Percentiles rank a stretch among this genome's conserved stretches.
Evolutionary conservation across 1,140 invertebrate genomes (phyloP).

Genomic region (Chionoecetes opilio): DNA sequence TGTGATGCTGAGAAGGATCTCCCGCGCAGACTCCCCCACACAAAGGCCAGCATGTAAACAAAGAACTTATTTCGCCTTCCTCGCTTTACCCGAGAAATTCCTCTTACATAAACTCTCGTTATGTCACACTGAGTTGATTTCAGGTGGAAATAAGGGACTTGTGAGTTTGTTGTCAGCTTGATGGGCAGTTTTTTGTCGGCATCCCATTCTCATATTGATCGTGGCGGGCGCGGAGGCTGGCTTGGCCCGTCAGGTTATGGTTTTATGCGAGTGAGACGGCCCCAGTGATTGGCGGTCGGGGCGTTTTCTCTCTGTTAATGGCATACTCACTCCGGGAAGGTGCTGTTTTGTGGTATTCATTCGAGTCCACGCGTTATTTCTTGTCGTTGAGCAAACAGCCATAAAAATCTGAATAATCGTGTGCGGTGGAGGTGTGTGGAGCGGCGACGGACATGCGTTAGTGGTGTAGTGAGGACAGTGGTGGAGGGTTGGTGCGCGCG

Average conservation of each 20-base stretch:
- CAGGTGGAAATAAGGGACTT: slow-evolving; percentile 41
- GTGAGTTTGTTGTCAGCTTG: slow-evolving; percentile 47
- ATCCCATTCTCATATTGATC: slow-evolving; percentile 81
- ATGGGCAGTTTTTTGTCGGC: slow-evolving; percentile 70
- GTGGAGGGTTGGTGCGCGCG: slow-evolving; percentile 67
- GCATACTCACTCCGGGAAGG: slow-evolving; percentile 80
- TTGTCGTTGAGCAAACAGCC: slow-evolving; percentile 79
- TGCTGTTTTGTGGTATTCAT: slow-evolving; percentile 81
- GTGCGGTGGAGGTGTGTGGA: slow-evolving; percentile 75
- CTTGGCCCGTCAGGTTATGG: slow-evolving; percentile 81
- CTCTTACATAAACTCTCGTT: slow-evolving; percentile 31
- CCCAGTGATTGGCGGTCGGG: slow-evolving; percentile 80
- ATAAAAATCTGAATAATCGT: slow-evolving; percentile 80
- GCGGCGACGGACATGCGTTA: slow-evolving; percentile 73
- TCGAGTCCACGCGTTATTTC: slow-evolving; percentile 80
- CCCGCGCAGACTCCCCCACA: slow-evolving; percentile 81
- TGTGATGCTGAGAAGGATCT: slow-evolving; percentile 71
- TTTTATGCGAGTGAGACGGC: slow-evolving; percentile 81
- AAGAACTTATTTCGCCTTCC: slow-evolving; percentile 73
- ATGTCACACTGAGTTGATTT: slow-evolving; percentile 59
- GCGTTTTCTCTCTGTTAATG: slow-evolving; percentile 81
- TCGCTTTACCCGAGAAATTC: slow-evolving; percentile 46
- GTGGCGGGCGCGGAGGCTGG: slow-evolving; percentile 76
- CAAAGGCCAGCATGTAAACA: slow-evolving; percentile 81
- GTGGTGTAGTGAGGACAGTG: slow-evolving; percentile 61